phyloP scores from a whole-genome alignment of 2,113 vertebrate species.

The Chloropsis hardwickii region DNA sequence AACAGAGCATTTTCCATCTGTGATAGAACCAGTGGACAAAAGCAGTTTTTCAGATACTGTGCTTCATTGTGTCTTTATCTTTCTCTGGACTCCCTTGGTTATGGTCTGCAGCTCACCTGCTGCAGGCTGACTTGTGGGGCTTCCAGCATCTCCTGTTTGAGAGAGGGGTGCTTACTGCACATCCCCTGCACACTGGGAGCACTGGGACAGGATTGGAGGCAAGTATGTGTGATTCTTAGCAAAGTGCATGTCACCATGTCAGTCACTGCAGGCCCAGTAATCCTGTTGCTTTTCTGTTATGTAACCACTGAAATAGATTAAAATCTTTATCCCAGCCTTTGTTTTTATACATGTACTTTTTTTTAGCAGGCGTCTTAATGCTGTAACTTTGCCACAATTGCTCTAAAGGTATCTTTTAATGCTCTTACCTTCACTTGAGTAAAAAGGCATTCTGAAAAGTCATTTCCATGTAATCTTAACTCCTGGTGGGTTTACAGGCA shows the following conservation, averaged over 20 bases:
- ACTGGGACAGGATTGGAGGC: not conserved
- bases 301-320: not conserved
- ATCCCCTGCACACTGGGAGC: not conserved
- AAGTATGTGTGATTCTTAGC: not conserved
- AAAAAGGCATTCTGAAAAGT: not conserved
- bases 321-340: not conserved
- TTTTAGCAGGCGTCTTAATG: not conserved
- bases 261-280: not conserved
- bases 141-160: not conserved
- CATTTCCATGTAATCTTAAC: not conserved
- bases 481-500: not conserved
- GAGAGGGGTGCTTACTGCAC: not conserved
- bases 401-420: not conserved
- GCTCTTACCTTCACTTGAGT: not conserved
- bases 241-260: not conserved
- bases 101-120: not conserved
- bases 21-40: not conserved
- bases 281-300: not conserved
- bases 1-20: not conserved
- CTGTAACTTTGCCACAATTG: not conserved
- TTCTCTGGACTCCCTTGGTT: not conserved
- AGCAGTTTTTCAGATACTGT: not conserved
- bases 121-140: not conserved
- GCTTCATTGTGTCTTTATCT: not conserved
- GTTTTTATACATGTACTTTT: not conserved